These are phyloP conservation scores for Gastracanthus pulcherrimus DNA, from an alignment of 2,888 invertebrate genomes.

Conservation along the genomic window DNA sequence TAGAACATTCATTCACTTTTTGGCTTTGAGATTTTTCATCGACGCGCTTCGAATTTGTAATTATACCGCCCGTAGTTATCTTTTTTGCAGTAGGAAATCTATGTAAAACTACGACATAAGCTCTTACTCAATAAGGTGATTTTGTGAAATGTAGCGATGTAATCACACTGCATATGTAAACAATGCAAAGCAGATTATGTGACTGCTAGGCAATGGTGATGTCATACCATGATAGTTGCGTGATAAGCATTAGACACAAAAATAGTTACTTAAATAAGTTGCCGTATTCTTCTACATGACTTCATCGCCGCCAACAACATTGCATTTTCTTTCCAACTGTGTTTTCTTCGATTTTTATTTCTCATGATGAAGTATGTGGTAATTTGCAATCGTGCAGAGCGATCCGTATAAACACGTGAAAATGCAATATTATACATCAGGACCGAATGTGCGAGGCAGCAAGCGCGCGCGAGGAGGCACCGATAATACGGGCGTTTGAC, in stretches of 20 bases:
- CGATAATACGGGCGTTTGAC: slow-evolving; percentile 71
- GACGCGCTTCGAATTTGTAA: too few relatives aligned
- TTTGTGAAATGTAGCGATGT: neutral
- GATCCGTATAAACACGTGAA: neutral
- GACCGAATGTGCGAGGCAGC: too few relatives aligned
- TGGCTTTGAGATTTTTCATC: neutral
- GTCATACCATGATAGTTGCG: neutral
- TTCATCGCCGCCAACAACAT: neutral
- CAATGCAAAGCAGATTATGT: slow-evolving; percentile 1
- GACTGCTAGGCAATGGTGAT: neutral
- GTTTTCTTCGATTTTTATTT: too few relatives aligned
- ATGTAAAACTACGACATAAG: too few relatives aligned
- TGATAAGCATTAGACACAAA: neutral
- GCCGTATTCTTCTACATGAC: neutral
- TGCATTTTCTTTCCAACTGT: too few relatives aligned
- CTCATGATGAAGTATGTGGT: too few relatives aligned
- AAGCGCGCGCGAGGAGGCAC: neutral
- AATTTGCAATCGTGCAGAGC: neutral
- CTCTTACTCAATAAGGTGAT: neutral
- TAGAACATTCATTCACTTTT: neutral
- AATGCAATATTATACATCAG: too few relatives aligned
- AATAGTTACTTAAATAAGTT: neutral
- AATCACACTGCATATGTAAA: neutral
- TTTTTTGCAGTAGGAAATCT: too few relatives aligned
- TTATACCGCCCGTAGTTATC: too few relatives aligned